These are phyloP conservation scores for Pelecanus crispus DNA, from an alignment of 2,113 vertebrate species.

Conservation along the genomic window DNA sequence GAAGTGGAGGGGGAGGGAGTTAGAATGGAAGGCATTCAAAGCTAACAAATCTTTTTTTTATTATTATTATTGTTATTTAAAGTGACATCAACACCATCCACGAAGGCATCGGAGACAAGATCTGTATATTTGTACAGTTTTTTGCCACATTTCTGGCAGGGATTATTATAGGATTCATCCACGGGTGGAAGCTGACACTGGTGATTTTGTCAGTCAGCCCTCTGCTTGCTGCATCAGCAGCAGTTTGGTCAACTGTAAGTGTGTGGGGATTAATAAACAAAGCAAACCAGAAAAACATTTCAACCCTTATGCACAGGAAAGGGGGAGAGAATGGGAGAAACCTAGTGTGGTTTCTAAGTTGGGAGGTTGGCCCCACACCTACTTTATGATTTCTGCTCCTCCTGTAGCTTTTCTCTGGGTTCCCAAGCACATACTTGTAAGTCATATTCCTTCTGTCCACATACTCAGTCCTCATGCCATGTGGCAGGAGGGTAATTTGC, in stretches of 20 bases:
- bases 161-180: slow-evolving; percentile 71
- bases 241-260: slow-evolving; percentile 72
- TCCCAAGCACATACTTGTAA: neutral
- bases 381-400: neutral
- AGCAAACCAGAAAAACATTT: neutral
- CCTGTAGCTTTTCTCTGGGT: neutral
- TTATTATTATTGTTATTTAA: neutral
- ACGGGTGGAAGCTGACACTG: slow-evolving; percentile 77
- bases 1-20: neutral
- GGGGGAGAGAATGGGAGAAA: neutral
- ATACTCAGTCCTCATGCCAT: neutral
- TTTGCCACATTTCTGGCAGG: slow-evolving; percentile 68
- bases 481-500: neutral
- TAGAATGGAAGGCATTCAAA: neutral
- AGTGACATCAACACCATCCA: slow-evolving; percentile 79
- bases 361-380: neutral
- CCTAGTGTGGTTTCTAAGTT: neutral
- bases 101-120: slow-evolving; percentile 74
- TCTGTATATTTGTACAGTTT: slow-evolving; percentile 68
- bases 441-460: neutral
- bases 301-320: neutral
- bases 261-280: neutral
- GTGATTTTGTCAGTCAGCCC: slow-evolving; percentile 76
- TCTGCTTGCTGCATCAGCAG: slow-evolving; percentile 66
- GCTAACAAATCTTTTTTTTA: neutral